Conservation (phyloP, 2,797 vertebrate species). For the Amphiprion clarkii region DNA sequence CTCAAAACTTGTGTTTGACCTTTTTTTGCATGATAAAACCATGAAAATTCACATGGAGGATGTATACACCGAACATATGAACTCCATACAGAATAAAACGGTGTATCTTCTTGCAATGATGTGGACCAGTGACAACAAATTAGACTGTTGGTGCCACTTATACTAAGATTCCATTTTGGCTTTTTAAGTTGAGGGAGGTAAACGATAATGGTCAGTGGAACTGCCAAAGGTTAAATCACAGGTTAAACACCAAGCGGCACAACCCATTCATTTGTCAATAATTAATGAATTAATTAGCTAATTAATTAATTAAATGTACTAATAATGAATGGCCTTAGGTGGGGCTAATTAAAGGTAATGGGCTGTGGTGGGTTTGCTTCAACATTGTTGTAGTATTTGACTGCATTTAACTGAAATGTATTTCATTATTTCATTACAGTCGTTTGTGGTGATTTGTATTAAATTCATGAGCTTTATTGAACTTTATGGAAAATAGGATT, state of each 20-base stretch:
- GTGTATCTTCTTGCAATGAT: too few relatives aligned
- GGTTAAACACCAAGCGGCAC: constrained; percentile 18
- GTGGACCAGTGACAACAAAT: too few relatives aligned
- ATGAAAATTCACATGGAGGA: too few relatives aligned
- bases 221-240: constrained; percentile 1
- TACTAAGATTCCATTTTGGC: too few relatives aligned
- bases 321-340: constrained; percentile 13
- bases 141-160: too few relatives aligned
- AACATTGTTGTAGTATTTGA: background rate
- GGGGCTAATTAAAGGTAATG: constrained; percentile 41
- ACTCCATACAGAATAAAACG: too few relatives aligned
- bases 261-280: constrained; percentile 44
- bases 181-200: background rate
- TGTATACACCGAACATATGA: too few relatives aligned
- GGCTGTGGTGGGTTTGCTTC: constrained; percentile 22
- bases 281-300: constrained; percentile 15
- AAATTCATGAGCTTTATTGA: background rate
- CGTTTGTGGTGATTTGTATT: background rate
- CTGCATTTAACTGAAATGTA: background rate
- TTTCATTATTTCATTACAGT: background rate
- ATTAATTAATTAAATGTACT: constrained; percentile 4
- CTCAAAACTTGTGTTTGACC: background rate
- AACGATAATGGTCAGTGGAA: constrained; percentile 2
- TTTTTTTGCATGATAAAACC: background rate
- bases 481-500: background rate